A percentile compares a stretch with the other conserved stretches of the same genome.
phyloP scores from a whole-genome alignment of 2,888 invertebrate genomes.

The Thereva nobilitata region DNA sequence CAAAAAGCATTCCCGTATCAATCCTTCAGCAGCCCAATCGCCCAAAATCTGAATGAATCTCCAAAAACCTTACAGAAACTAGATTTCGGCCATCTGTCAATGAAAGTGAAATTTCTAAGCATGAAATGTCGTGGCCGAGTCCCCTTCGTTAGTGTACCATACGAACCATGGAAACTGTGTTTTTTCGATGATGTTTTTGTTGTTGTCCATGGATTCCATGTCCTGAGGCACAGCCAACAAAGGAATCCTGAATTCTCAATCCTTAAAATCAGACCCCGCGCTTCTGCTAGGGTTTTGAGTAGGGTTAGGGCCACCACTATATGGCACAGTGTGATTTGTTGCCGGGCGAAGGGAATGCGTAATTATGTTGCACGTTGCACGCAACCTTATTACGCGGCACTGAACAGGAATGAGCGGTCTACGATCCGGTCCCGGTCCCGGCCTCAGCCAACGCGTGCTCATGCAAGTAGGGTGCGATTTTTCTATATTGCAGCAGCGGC shows the following conservation, averaged over 20 bases:
- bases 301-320: conserved; percentile 2
- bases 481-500: background rate
- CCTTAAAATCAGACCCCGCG: conserved; percentile 27
- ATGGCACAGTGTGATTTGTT: conserved; percentile 27
- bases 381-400: conserved; percentile 39
- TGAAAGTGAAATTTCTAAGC: conserved; percentile 30
- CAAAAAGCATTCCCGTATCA: too few species aligned
- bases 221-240: conserved; percentile 24
- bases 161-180: conserved; percentile 21
- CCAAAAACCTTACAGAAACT: background rate
- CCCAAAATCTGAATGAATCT: too few species aligned
- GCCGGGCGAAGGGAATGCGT: conserved; percentile 34
- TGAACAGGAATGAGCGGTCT: conserved; percentile 22
- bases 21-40: too few species aligned
- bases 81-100: conserved; percentile 41
- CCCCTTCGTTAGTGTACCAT: conserved; percentile 10
- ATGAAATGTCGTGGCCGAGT: background rate
- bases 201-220: background rate
- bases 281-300: background rate
- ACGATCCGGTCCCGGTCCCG: background rate
- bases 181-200: background rate
- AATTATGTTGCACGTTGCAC: conserved; percentile 40
- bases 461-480: conserved; percentile 31
- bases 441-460: conserved; percentile 21
- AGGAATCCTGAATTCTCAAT: conserved; percentile 1